Conservation (phyloP, 2,113 vertebrate genomes). For the Ophthalmolycus amberensis region DNA sequence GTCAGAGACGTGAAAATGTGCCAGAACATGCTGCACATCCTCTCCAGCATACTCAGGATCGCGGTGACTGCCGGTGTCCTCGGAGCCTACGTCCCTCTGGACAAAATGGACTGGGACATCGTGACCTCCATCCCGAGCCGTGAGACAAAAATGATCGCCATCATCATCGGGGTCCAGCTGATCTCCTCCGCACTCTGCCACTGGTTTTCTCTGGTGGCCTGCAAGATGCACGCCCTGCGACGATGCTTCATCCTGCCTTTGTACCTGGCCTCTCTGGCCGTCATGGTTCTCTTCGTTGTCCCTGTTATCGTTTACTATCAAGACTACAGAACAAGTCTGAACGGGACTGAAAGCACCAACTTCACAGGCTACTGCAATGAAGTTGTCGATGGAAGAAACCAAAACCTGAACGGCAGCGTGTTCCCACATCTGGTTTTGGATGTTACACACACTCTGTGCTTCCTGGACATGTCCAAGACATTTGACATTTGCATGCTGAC, state of each 20-base stretch:
- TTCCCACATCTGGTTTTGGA: conserved; percentile 57
- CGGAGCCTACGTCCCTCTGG: conserved; percentile 69
- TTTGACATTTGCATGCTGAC: conserved; percentile 42
- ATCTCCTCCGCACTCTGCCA: conserved; percentile 77
- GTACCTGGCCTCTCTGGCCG: conserved; percentile 72
- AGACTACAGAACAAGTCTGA: conserved; percentile 10
- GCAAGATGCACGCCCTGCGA: conserved; percentile 81
- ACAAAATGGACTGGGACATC: conserved; percentile 58
- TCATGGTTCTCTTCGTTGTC: conserved; percentile 60
- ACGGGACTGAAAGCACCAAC: conserved; percentile 18
- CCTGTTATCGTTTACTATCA: conserved; percentile 44
- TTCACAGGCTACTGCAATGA: conserved; percentile 57
- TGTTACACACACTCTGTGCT: conserved; percentile 62
- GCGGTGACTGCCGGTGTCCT: conserved; percentile 63
- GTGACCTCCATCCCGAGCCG: conserved; percentile 45
- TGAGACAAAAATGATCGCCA: conserved; percentile 47
- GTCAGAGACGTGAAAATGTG: conserved; percentile 52
- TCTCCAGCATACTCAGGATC: conserved; percentile 74
- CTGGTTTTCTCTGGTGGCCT: conserved; percentile 78
- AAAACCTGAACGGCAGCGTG: background rate
- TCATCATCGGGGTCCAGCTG: conserved; percentile 72
- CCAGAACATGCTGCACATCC: conserved; percentile 66
- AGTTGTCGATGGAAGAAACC: conserved; percentile 10
- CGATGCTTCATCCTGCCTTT: conserved; percentile 78
- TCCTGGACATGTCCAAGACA: conserved; percentile 40